phyloP scores from a whole-genome alignment of 2,113 vertebrate genomes.

The Falco punctatus region DNA sequence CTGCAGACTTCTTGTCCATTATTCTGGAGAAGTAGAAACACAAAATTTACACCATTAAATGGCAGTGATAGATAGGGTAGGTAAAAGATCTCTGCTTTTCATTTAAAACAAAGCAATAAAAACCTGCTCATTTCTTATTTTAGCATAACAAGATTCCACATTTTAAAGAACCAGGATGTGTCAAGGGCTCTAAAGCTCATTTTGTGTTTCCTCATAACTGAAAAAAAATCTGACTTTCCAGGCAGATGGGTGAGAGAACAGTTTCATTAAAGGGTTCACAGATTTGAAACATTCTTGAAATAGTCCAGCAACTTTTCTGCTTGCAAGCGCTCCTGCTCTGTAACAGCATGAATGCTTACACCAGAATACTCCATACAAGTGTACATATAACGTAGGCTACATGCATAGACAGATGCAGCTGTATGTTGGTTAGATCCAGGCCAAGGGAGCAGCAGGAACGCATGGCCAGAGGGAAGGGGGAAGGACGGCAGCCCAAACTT shows the following conservation, averaged over 20 bases:
- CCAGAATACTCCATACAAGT: neutral
- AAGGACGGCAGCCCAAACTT: neutral
- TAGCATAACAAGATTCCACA: neutral
- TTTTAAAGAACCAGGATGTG: neutral
- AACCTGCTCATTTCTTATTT: neutral
- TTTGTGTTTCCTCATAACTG: neutral
- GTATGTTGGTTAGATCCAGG: neutral
- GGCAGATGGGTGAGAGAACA: neutral
- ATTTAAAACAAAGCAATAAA: neutral
- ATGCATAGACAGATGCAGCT: fast-evolving
- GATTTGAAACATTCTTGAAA: neutral
- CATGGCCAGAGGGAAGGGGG: neutral
- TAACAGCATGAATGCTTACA: neutral
- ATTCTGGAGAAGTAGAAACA: neutral
- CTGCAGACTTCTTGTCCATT: neutral
- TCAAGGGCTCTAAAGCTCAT: neutral
- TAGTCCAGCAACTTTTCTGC: neutral
- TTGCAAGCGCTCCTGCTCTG: neutral
- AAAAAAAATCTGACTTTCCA: neutral
- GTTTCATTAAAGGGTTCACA: neutral
- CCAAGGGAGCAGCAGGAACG: neutral
- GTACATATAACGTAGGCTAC: neutral
- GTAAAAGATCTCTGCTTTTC: neutral
- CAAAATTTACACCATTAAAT: neutral
- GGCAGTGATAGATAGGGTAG: neutral